Base-by-base conservation (phyloP, 2,113 vertebrate genomes). In the Brachyistius frenatus region DNA sequence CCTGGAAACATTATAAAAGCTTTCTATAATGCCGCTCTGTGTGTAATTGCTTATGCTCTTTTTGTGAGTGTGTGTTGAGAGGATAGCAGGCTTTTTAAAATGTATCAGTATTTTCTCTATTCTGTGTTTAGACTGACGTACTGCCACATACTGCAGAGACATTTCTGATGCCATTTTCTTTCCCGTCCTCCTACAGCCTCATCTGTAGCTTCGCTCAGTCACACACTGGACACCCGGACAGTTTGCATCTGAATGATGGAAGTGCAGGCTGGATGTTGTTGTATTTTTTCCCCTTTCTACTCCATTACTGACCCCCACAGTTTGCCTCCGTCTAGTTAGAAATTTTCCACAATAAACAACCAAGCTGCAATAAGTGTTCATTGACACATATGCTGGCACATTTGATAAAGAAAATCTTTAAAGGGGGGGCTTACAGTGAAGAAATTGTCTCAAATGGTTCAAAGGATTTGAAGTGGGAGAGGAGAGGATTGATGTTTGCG, bases 391-490 rank as follows among this genome's bases (percentile, higher is more conserved):
- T 65, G 71, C 81, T 72, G 80, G 68, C 39, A 35, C 74, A 64
- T 86, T 88, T 89, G 84, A 81, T 85, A 78, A 76, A 87, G 88
- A 81, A 87, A 84, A 71, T 88, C 73, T 86, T 81, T 85, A 83
- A 86, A 90, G 90, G 37, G 76, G 70, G 73, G 55, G 85, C 84
- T 90, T 87, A 77, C 78, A 83, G 87, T 86, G 68, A 84, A 81
- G 80, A 91, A 89, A 93, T 89, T 87, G 90, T 93, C 92, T 93
- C 84, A 76, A 88, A 88, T 85, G 90, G 92, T 94, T 93, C 89
- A 89, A 91, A 91, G 90, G 86, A 89, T 93, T 91, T 82, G 76
- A 91, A 91, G 83, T 65, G 79, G 90, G 80, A 84, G 86, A 91
- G 84, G 82, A 87, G 86, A 88, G 91, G 88, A 93, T 91, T 92